phyloP scores from a whole-genome alignment of 2,113 vertebrate genomes.

The Excalfactoria chinensis region DNA sequence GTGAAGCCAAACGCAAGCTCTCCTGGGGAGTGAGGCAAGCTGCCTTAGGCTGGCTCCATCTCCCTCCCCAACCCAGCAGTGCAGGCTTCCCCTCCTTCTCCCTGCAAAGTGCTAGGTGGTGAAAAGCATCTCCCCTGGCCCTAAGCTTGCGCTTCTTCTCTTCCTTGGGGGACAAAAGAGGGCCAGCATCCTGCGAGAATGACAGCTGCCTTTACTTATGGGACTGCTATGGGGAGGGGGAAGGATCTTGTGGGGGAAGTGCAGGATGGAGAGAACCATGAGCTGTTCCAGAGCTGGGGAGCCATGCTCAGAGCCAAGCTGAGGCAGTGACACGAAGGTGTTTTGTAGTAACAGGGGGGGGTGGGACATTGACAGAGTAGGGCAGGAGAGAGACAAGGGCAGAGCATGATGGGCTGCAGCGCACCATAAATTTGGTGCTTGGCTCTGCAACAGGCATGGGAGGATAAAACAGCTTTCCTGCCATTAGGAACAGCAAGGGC shows the following conservation, averaged over 20 bases:
- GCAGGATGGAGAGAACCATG: accelerated
- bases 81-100: neutral
- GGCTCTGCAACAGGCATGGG: neutral
- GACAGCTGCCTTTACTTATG: neutral
- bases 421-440: neutral
- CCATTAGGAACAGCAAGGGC: neutral
- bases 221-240: neutral
- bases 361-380: neutral
- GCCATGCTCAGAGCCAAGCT: neutral
- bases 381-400: neutral
- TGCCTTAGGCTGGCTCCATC: neutral
- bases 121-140: neutral
- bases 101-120: neutral
- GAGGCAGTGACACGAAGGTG: neutral
- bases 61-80: neutral
- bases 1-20: constrained; percentile 37
- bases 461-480: neutral
- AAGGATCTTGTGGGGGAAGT: neutral
- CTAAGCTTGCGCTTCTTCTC: neutral
- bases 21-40: constrained; percentile 11
- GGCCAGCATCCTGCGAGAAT: neutral
- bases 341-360: neutral
- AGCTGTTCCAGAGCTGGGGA: neutral
- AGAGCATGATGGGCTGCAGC: neutral
- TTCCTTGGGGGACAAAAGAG: neutral